Conservation (phyloP, 1,140 invertebrate species). For the Bombus consobrinus region DNA sequence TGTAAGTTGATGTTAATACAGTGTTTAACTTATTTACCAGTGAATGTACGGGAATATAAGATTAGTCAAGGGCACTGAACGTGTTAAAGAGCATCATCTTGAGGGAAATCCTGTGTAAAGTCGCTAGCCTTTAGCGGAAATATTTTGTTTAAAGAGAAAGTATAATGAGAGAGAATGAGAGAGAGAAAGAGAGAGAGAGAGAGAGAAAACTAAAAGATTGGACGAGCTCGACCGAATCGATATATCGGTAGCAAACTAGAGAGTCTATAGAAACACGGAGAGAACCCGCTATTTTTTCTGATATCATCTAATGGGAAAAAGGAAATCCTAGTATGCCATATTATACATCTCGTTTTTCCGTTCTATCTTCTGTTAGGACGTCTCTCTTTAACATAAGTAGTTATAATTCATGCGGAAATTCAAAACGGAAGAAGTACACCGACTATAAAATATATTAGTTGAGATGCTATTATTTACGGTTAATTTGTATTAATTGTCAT, state of each 20-base stretch:
- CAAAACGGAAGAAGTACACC: constrained; percentile 14
- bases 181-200: neutral
- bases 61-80: neutral
- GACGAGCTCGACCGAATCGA: constrained; percentile 1
- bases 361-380: constrained; percentile 22
- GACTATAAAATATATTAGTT: constrained; percentile 54
- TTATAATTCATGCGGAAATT: constrained; percentile 13
- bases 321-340: neutral
- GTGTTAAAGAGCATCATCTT: constrained; percentile 7
- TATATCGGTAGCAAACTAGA: constrained; percentile 23
- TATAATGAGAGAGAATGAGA: neutral
- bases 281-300: constrained; percentile 37
- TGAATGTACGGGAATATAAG: neutral
- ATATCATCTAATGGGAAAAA: neutral
- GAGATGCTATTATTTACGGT: constrained; percentile 59
- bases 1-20: neutral
- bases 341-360: constrained; percentile 27
- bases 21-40: neutral
- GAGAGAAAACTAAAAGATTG: neutral
- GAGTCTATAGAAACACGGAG: constrained; percentile 15
- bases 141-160: constrained; percentile 51
- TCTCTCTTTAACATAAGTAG: constrained; percentile 20
- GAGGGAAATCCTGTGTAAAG: constrained; percentile 17
- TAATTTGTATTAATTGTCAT: constrained; percentile 60
- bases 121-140: constrained; percentile 40